A percentile compares a stretch with the other conserved stretches of the same genome.
Evolutionary conservation across 2,888 invertebrate genomes (phyloP).

Genomic region (Anthophora plumipes): DNA sequence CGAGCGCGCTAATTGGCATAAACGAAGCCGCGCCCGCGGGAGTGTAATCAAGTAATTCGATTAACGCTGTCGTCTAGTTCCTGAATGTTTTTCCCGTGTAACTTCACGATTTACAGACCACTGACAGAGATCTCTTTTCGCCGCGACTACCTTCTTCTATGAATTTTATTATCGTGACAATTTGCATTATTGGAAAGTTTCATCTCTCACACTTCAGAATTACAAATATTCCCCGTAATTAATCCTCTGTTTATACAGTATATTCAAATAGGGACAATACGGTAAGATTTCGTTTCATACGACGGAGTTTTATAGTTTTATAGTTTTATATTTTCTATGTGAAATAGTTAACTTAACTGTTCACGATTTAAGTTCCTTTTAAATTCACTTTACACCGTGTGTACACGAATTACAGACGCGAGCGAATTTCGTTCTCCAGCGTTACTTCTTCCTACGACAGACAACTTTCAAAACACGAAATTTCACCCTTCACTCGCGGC

Average conservation of each 20-base stretch:
- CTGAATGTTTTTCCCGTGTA: constrained; percentile 43
- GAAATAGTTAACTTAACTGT: no score
- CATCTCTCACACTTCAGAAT: no score
- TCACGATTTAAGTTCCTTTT: no score
- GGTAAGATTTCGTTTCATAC: no score
- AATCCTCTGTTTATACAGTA: background rate
- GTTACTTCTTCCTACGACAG: background rate
- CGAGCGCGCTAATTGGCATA: constrained; percentile 77
- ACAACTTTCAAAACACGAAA: background rate
- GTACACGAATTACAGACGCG: background rate
- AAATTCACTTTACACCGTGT: no score
- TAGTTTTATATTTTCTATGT: no score
- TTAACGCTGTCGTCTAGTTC: constrained; percentile 57
- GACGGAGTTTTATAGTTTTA: no score
- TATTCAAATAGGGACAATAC: no score
- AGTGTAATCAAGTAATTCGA: constrained; percentile 68
- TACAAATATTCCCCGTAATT: background rate
- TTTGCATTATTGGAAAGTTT: background rate
- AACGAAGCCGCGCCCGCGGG: constrained; percentile 72
- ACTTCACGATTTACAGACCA: constrained; percentile 23
- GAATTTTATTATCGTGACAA: background rate
- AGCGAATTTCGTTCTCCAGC: background rate
- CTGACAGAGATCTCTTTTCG: no score
- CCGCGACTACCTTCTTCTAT: background rate
- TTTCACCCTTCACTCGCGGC: background rate